Percentiles rank a stretch among this genome's conserved stretches.
phyloP scores from a whole-genome alignment of 1,140 invertebrate species.

The Drosophila prosaltans region DNA sequence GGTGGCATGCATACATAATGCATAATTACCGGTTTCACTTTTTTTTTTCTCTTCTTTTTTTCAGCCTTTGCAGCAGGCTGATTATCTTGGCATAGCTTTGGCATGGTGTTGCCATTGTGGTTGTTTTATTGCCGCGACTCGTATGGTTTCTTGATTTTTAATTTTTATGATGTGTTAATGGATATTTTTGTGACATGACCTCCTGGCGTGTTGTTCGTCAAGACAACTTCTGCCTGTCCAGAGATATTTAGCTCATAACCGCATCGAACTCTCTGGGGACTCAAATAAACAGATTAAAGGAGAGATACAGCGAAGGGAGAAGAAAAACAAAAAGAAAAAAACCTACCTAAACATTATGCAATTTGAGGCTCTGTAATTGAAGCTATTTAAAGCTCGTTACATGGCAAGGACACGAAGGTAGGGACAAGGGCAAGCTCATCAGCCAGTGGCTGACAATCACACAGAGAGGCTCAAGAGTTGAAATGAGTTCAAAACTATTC shows the following conservation, averaged over 20 bases:
- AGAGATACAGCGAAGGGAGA: conserved; percentile 15
- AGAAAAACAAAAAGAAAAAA: conserved; percentile 16
- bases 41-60: conserved; percentile 38
- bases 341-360: conserved; percentile 55
- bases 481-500: conserved; percentile 4
- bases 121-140: conserved; percentile 57
- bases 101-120: conserved; percentile 66
- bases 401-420: conserved; percentile 61
- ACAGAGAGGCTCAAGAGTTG: conserved; percentile 21
- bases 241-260: conserved; percentile 41
- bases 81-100: conserved; percentile 75
- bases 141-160: conserved; percentile 81
- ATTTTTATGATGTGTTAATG: conserved; percentile 82
- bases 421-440: conserved; percentile 49
- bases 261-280: background rate
- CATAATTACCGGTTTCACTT: conserved; percentile 82
- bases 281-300: background rate
- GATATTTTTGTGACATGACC: conserved; percentile 81
- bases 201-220: conserved; percentile 70
- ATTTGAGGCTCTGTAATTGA: conserved; percentile 67
- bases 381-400: conserved; percentile 75
- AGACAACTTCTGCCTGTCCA: conserved; percentile 43
- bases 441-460: conserved; percentile 64
- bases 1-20: conserved; percentile 81
- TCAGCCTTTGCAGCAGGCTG: conserved; percentile 15